phyloP scores from a whole-genome alignment of 2,113 vertebrate species.

The Cryptomyrus ogoouensis region DNA sequence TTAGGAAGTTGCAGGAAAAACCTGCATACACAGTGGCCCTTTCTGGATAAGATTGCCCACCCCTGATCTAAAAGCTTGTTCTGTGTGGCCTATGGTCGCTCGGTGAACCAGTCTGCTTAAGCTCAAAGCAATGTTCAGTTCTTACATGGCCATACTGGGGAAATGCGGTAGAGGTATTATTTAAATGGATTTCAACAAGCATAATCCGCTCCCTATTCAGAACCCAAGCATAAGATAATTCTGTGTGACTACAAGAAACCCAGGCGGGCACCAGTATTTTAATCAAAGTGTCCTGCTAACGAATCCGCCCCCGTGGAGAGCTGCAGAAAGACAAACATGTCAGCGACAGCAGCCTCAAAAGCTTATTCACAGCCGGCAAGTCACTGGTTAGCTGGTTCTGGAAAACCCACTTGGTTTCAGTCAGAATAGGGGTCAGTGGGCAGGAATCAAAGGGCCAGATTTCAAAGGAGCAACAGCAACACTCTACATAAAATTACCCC shows the following conservation, averaged over 20 bases:
- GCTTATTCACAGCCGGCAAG: neutral
- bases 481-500: conserved; percentile 35
- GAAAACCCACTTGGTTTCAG: neutral
- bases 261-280: neutral
- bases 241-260: neutral
- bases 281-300: neutral
- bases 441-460: conserved; percentile 45
- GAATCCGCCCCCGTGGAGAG: neutral
- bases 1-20: too few species aligned
- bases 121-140: neutral
- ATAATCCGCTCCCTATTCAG: neutral
- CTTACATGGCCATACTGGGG: neutral
- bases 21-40: too few species aligned
- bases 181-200: neutral
- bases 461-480: conserved; percentile 38
- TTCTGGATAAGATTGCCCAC: too few species aligned
- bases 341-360: neutral
- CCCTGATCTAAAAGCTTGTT: neutral
- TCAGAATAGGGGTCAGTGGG: conserved; percentile 24
- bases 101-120: neutral
- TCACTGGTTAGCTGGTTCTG: neutral
- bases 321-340: neutral
- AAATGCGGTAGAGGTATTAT: neutral
- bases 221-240: neutral
- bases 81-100: neutral